Base-by-base conservation (phyloP, 2,888 invertebrate genomes). In the Dysmachus trigonus region DNA sequence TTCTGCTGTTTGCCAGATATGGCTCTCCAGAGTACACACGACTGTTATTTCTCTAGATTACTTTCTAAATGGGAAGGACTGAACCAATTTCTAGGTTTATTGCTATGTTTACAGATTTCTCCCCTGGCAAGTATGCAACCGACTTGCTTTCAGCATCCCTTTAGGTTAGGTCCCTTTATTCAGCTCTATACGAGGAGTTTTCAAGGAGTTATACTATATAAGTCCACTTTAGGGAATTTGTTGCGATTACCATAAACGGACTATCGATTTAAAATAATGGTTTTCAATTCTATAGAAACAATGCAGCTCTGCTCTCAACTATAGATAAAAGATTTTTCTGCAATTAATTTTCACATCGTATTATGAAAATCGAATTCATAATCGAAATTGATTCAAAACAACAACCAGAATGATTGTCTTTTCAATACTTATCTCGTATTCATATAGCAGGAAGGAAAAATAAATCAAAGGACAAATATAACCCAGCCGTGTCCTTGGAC, bases 31-130 rank as follows among this genome's bases (percentile, higher is more conserved):
- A 77, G 47, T 47, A 35, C 27, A 47, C 22, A 41, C 3, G 27
- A 22, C 30, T 41, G 77, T 77, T 77, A 77, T 77, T 47, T 77
- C 22, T 77, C 27, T 77, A 47, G 33, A 77, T 77, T 73, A 31
- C 73, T 73, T 73, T 41, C 47, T 30, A 47, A 77, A 77, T 35
- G 77, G 35, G 47, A 47, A 35, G 47, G 47, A 47, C 27, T 41
- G 47, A 77, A 77, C 77, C 41, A 77, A 47, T 77, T 77, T 35
- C 35, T 76, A 35, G 33, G 33, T 35, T 76, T 76, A 33, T 76
- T 22, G 33, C 4, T 38, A 22, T 76, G 33, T 76, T 76, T 76
- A 38, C 76, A 76, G 76, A 76, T 76, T 76, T 38, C 38, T 73
- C 33, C 62, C 62, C 62, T 22, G 62, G 27, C 62, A 27, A 22